A percentile compares a stretch with the other conserved stretches of the same genome.
phyloP scores from a whole-genome alignment of 2,888 invertebrate genomes.

The Ormia ochracea region DNA sequence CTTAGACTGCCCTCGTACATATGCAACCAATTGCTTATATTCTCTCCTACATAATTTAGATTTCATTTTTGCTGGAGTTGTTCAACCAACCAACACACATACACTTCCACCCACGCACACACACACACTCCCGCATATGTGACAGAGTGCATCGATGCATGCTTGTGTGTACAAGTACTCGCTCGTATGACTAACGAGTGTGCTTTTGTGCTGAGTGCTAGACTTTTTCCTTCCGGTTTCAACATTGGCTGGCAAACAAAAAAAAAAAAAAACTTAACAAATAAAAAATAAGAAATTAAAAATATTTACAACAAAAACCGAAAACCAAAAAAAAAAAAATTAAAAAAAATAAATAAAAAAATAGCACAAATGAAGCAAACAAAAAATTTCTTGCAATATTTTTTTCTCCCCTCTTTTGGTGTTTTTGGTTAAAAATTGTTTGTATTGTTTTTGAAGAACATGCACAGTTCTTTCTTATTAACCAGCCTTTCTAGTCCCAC shows the following conservation, averaged over 20 bases:
- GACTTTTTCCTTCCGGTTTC: slow-evolving; percentile 62
- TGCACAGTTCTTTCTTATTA: neutral
- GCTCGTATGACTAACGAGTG: slow-evolving; percentile 37
- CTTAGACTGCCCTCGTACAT: neutral
- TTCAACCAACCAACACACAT: neutral
- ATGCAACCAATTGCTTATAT: slow-evolving; percentile 5
- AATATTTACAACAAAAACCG: slow-evolving; percentile 43
- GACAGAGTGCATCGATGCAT: neutral
- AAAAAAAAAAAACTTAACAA: neutral
- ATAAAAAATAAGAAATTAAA: too few species aligned
- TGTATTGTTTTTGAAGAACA: slow-evolving; percentile 31
- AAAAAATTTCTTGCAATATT: slow-evolving; percentile 31
- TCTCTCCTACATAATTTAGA: neutral
- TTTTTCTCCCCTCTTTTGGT: neutral
- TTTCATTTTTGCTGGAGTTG: neutral
- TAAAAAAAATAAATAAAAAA: slow-evolving; percentile 7
- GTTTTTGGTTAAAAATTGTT: slow-evolving; percentile 20
- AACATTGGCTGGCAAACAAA: slow-evolving; percentile 20
- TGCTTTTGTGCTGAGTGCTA: slow-evolving; percentile 60
- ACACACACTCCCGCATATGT: neutral
- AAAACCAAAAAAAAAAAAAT: neutral
- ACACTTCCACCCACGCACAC: slow-evolving; percentile 3
- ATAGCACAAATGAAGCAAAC: slow-evolving; percentile 40
- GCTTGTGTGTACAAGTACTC: slow-evolving; percentile 18
- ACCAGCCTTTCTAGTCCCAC: neutral